Base-by-base conservation (phyloP, 2,113 vertebrate species). In the Nothoprocta pentlandii region DNA sequence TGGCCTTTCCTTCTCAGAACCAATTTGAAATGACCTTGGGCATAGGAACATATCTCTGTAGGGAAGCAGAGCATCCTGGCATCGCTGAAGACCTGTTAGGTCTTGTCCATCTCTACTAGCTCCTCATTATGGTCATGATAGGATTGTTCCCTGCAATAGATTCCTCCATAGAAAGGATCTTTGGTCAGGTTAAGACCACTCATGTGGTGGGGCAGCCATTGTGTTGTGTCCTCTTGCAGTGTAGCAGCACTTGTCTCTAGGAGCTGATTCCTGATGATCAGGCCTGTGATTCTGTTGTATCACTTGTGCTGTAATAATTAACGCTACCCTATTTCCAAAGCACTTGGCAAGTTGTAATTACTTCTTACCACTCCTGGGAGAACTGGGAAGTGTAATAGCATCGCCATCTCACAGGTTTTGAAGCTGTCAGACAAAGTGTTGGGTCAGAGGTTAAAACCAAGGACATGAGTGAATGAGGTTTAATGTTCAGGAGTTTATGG, bases 301-400 rank as follows among this genome's bases (percentile, higher is more conserved):
- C 76, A 4, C 15, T 85, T 1, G 0, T 46, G 56, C 67, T 91
- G 8, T 20, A 30, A 9, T 62, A 58, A 76, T 85, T 42, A 85
- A 51, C 62, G 16, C 32, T 59, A 14, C 25, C 23, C 58, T 68
- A 13, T 63, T 87, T 62, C 75, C 79, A 82, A 17, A 87, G 39
- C 70, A 47, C 53, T 76, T 73, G 56, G 42, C 28, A 85, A 26
- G 32, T 28, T 7, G 30, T 74, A 63, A 66, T 90, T 83, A 78
- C 89, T 66, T 86, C 53, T 75, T n/a, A 28, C 12, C 1, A 2
- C 19, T 1, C 6, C 12, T n/a, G 13, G 10, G 69, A 93, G 42
- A 59, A 16, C 0, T 1, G 8, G 22, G 28, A 54, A n/a, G 22
- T 68, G 2, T 0, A 30, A 34, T 2, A 63, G 30, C 5, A 53